These are phyloP conservation scores for Zoroaster sp. DNA, from an alignment of 53 echinoderm and acorn worm genomes.

Conservation along the genomic window DNA sequence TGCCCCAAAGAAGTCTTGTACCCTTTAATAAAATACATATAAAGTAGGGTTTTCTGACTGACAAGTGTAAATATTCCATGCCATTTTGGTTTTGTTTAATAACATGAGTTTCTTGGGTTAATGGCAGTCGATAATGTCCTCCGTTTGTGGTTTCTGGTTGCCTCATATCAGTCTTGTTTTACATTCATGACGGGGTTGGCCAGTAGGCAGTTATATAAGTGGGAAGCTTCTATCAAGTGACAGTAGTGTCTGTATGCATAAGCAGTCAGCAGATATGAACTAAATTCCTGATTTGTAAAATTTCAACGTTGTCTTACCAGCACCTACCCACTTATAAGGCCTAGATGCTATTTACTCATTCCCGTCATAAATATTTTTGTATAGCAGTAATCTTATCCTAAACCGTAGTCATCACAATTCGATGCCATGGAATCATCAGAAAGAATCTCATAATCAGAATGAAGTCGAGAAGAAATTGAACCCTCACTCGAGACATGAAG, in stretches of 20 bases:
- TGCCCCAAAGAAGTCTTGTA: too few species aligned
- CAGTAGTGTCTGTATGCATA: not conserved
- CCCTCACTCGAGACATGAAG: not conserved
- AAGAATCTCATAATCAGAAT: not conserved
- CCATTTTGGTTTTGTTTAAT: not conserved
- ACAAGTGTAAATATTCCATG: not conserved
- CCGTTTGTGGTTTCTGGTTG: too few species aligned
- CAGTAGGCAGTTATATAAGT: not conserved
- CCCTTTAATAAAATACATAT: too few species aligned
- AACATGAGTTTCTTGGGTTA: not conserved
- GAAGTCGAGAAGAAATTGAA: not conserved
- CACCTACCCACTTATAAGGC: conserved; percentile 1
- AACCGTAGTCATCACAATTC: not conserved
- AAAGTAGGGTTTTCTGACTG: too few species aligned
- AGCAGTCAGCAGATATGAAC: not conserved
- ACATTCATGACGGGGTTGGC: too few species aligned
- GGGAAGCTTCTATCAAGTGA: not conserved
- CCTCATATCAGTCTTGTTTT: too few species aligned
- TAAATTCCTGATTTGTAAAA: not conserved
- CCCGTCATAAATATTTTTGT: not conserved
- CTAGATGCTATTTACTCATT: conserved; percentile 13
- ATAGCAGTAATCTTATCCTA: not conserved
- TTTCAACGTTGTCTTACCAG: not conserved
- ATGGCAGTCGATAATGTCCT: not conserved
- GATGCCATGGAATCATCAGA: not conserved